phyloP scores from a whole-genome alignment of 1,140 invertebrate genomes.

The Trigoniulus corallinus region DNA sequence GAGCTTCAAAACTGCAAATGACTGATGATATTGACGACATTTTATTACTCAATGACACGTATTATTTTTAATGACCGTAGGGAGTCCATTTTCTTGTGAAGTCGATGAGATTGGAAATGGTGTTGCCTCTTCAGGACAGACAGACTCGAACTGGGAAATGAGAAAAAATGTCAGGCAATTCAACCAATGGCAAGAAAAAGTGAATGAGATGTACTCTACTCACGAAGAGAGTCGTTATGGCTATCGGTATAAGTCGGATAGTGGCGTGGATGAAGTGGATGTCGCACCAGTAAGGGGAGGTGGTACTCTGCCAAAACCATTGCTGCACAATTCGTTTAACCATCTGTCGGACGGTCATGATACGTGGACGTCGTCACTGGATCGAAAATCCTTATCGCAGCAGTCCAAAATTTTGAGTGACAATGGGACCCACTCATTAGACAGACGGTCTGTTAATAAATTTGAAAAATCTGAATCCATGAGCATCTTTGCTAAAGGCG shows the following conservation, averaged over 20 bases:
- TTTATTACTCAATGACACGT: background rate
- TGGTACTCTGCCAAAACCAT: too few species aligned
- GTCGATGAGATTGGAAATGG: conserved; percentile 22
- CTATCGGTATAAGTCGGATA: background rate
- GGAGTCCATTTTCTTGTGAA: conserved; percentile 68
- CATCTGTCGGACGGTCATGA: too few species aligned
- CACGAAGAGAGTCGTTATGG: background rate
- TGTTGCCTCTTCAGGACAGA: background rate
- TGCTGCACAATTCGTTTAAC: too few species aligned
- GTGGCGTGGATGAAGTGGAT: background rate
- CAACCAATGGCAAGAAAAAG: background rate
- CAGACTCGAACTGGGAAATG: background rate
- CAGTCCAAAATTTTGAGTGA: too few species aligned
- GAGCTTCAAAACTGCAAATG: conserved; percentile 8
- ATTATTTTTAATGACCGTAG: conserved; percentile 26
- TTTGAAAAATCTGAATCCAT: background rate
- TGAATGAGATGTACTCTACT: background rate
- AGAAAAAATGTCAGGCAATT: background rate
- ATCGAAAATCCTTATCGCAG: too few species aligned
- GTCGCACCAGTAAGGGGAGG: conserved; percentile 9
- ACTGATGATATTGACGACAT: background rate
- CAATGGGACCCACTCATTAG: background rate
- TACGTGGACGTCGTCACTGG: too few species aligned
- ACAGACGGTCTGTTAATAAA: conserved; percentile 2
- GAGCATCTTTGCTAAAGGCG: conserved; percentile 1